These are phyloP conservation scores for Argya squamiceps DNA, from an alignment of 2,797 vertebrate species.

Conservation along the genomic window DNA sequence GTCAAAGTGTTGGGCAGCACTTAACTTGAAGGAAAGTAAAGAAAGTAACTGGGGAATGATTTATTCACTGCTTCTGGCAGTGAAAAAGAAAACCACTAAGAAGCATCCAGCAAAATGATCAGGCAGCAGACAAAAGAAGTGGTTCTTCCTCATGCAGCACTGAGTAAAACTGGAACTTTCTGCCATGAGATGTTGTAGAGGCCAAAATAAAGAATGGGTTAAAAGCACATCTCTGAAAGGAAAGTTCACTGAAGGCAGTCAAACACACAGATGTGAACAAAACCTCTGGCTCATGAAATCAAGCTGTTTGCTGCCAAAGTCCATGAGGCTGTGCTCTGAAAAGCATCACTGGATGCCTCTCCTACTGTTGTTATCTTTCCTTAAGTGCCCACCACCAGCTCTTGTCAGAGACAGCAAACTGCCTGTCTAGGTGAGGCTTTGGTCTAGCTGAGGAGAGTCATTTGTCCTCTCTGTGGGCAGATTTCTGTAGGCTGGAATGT, in stretches of 20 bases:
- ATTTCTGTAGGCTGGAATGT: neutral
- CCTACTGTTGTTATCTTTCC: neutral
- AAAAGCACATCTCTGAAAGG: neutral
- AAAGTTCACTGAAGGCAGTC: neutral
- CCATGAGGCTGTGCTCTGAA: neutral
- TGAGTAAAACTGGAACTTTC: neutral
- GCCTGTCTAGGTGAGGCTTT: neutral
- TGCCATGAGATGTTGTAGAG: neutral
- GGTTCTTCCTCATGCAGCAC: neutral
- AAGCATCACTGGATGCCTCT: neutral
- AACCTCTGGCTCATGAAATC: neutral
- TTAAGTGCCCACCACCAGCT: neutral
- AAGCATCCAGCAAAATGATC: conserved; percentile 1
- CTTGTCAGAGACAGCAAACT: neutral
- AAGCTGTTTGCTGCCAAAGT: conserved; percentile 6
- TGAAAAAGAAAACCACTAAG: neutral
- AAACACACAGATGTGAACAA: neutral
- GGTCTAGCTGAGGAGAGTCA: neutral
- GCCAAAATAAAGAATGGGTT: neutral
- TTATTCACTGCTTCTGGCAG: conserved; percentile 26
- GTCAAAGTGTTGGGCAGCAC: conserved; percentile 22
- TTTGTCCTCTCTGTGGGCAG: neutral
- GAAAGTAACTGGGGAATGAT: conserved; percentile 23
- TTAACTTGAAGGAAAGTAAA: conserved; percentile 9
- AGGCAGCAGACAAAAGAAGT: neutral